Base-by-base conservation (phyloP, 1,140 invertebrate species). In the Antheraea pernyi region DNA sequence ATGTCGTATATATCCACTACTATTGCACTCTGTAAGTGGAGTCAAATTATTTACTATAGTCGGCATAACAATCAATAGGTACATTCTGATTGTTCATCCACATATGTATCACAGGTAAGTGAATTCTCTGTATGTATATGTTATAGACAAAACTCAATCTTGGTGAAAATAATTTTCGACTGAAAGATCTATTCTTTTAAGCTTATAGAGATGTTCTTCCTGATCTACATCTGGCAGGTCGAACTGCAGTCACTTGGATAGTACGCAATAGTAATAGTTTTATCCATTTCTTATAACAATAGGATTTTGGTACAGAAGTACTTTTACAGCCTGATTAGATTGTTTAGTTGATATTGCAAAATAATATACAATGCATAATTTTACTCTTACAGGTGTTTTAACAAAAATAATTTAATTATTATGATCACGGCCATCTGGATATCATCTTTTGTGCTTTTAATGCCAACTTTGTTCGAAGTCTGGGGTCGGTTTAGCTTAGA, bases 51-150 rank as follows among this genome's bases (percentile, higher is more conserved):
- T 96, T 79, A 96, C 95, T 8, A 94, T 97, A 3, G 91, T 96
- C 19, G 94, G 95, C 65, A 97, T 97, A 74, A 96, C 95, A 5
- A 70, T 80, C 53, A 97, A 97, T 89, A 93, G 96, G 82, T 97
- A 97, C 83, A 93, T 97, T 42, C 96, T 97, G 93, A 96, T 97
- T 59, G 94, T 95, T 19, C 96, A 97, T 91, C 96, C 96, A 0
- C 88, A 94, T 53, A 83, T 95, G 30, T 97, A 97, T 89, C 94
- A 95, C 39, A 95, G 94, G 95, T 96, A 93, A 94, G 93, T 91
- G 39, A 42, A 7, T 19, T 7, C 11, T 16, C 13, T 13, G 59
- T 30, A 46, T 66, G 22, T 30, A 30, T 30, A 30, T 30, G 4
- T 30, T 30, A 16, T 13, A 6, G 46, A 2, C 11, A 0, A n/a